Evolutionary conservation across 2,113 vertebrate genomes (phyloP).

Genomic region (Vicugna pacos): DNA sequence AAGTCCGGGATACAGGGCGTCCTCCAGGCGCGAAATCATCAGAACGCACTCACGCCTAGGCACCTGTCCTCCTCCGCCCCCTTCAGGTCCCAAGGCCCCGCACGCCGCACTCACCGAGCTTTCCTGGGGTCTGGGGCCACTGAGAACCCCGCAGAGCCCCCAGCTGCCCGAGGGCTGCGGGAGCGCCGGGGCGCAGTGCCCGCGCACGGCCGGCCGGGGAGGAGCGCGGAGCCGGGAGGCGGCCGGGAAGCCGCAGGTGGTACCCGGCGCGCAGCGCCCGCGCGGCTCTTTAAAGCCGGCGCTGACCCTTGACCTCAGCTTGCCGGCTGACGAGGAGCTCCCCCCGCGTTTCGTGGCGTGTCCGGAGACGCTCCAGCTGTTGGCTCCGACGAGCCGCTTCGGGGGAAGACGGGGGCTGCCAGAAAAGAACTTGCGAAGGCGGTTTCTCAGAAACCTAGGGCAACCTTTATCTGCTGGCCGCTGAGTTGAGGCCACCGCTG

Average conservation of each 20-base stretch:
- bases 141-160: not conserved
- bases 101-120: slow-evolving; percentile 62
- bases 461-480: not conserved
- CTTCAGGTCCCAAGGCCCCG: not conserved
- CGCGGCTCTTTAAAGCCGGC: not conserved
- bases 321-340: not conserved
- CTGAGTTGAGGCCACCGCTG: slow-evolving; percentile 2
- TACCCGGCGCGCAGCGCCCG: fast-evolving
- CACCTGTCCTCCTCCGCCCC: not conserved
- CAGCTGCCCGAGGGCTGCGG: not conserved
- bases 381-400: not conserved
- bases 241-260: not conserved
- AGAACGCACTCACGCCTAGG: not conserved
- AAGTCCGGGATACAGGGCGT: not conserved
- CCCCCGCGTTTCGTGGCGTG: not conserved
- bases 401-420: not conserved
- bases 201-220: not conserved
- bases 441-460: slow-evolving; percentile 65
- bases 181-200: not conserved
- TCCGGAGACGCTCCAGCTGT: slow-evolving; percentile 47
- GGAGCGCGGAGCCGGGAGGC: fast-evolving
- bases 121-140: not conserved
- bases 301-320: not conserved
- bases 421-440: not conserved
- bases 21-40: not conserved